A percentile compares a stretch with the other conserved stretches of the same genome.
Conservation (phyloP, 2,113 vertebrate species). For the Notarius quadriscutis region DNA sequence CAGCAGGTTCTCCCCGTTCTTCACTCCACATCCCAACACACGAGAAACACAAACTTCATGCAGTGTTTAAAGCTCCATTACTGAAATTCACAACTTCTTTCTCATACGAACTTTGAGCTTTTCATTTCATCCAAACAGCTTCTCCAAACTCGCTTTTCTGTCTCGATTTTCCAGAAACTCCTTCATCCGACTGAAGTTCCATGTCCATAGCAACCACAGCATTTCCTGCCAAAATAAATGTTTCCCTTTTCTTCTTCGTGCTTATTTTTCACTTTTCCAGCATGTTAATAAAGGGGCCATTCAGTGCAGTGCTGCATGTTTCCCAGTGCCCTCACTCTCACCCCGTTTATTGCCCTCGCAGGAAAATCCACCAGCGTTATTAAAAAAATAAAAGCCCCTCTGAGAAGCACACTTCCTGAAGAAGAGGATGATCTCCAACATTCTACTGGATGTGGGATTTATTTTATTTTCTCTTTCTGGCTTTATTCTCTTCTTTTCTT, state of each 20-base stretch:
- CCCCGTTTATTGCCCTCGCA: constrained; percentile 1
- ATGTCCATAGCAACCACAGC: constrained; percentile 41
- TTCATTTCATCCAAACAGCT: neutral
- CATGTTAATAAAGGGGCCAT: constrained; percentile 45
- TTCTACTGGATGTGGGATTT: neutral
- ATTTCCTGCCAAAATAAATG: constrained; percentile 50
- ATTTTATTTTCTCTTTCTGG: neutral
- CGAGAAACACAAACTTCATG: neutral
- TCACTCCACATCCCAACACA: neutral
- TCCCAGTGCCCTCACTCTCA: constrained; percentile 10
- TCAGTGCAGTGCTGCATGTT: constrained; percentile 26
- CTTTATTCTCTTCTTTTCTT: neutral
- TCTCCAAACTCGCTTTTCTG: neutral
- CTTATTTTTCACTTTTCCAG: constrained; percentile 22
- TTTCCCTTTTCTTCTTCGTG: constrained; percentile 20
- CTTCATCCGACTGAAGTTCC: constrained; percentile 22
- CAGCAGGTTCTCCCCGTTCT: neutral
- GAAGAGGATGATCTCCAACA: neutral
- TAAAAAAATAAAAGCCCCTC: neutral
- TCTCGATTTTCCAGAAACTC: neutral
- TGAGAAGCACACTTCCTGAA: neutral
- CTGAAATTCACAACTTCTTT: neutral
- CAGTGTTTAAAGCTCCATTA: neutral
- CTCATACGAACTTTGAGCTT: neutral
- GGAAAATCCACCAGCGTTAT: constrained; percentile 11